Base-by-base conservation (phyloP, 2,797 vertebrate species). In the Rhynchotus rufescens region DNA sequence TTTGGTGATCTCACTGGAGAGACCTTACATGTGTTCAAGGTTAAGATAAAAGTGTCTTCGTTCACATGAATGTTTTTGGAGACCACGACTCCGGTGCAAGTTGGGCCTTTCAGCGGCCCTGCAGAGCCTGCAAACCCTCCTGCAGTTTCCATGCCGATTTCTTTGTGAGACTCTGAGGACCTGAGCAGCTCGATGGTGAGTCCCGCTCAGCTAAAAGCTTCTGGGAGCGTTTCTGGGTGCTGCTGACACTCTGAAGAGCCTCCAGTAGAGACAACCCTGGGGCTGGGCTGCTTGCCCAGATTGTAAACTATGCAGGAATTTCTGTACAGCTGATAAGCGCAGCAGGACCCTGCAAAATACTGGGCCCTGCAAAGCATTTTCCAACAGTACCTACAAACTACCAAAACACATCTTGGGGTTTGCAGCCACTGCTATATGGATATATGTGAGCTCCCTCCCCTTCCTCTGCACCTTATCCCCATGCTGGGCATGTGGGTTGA, bases 181-280 rank as follows among this genome's bases (percentile, higher is more conserved):
- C 71, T 5, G 2, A 83, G 95, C 74, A 61, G 49, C 72, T 95
- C 91, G 89, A 81, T 88, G 92, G 80, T 64, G 93, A 89, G 40
- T 92, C 2, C 6, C 6, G 1, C 71, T 71, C 74, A 93, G 65
- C 89, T 81, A 61, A 91, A 95, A 94, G 85, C 91, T 91, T 79
- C 85, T 92, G 92, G 67, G 89, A 86, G 75, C 78, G 19, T 92
- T 94, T 77, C 74, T 94, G 92, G 93, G 93, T 94, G 91, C 87
- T 57, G 92, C 92, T 92, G 90, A 76, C 89, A 78, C 80, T 89
- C 80, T 88, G 80, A 94, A 89, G 87, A 92, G 56, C 40, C 66
- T 86, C 36, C 36, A 89, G 80, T 0, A 85, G 92, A 91, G 91
- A 91, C 89, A 89, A 44, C 77, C 15, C 64, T 86, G 64, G 36